Evolutionary conservation across 1,140 invertebrate species (phyloP).

Genomic region (Steinernema feltiae): DNA sequence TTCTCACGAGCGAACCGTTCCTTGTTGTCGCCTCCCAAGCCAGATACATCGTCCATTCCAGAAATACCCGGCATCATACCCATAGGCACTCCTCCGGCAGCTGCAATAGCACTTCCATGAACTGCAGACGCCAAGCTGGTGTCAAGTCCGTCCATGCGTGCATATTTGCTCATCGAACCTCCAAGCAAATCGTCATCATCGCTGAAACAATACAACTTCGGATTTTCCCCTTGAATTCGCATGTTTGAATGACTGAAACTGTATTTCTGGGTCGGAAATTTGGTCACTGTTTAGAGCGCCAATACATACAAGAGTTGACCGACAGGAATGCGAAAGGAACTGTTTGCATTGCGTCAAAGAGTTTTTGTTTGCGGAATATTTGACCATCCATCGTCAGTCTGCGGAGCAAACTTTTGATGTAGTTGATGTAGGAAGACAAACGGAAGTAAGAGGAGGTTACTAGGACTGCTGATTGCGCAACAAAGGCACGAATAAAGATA

Average conservation of each 20-base stretch:
- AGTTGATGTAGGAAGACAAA: background rate
- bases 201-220: slow-evolving; percentile 6
- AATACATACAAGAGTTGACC: background rate
- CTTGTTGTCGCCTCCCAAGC: slow-evolving; percentile 35
- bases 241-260: background rate
- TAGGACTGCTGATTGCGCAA: background rate
- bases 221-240: background rate
- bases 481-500: background rate
- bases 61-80: background rate
- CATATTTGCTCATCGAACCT: slow-evolving; percentile 31
- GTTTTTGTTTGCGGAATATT: background rate
- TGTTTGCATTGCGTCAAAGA: slow-evolving; percentile 4
- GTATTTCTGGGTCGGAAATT: background rate
- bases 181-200: slow-evolving; percentile 31
- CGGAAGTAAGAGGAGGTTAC: background rate
- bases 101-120: background rate
- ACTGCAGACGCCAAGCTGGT: slow-evolving; percentile 4
- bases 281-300: background rate
- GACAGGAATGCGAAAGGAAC: background rate
- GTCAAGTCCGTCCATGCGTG: slow-evolving; percentile 31
- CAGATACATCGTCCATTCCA: background rate
- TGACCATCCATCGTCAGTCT: background rate
- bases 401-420: background rate
- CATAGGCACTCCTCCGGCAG: background rate
- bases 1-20: slow-evolving; percentile 71